Evolutionary conservation across 2,888 invertebrate species (phyloP).

Genomic region (Coecobrya sp.): DNA sequence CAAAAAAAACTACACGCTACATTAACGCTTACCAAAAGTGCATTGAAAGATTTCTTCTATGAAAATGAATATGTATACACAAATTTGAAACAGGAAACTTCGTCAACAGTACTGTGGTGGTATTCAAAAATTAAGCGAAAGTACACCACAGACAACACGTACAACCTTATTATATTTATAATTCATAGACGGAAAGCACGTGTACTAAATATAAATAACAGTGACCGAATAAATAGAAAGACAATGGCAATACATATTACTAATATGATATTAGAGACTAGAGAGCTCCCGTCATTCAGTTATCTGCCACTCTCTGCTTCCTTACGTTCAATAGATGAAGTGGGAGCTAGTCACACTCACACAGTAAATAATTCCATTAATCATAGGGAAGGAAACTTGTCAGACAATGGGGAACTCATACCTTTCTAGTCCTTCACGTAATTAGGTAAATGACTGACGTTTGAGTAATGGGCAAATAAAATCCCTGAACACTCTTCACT

Average conservation of each 20-base stretch:
- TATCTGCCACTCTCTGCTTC: slow-evolving; percentile 13
- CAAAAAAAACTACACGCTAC: no score
- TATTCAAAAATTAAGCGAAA: no score
- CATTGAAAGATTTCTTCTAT: not conserved
- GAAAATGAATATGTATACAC: not conserved
- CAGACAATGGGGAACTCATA: slow-evolving; percentile 67
- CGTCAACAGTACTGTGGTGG: not conserved
- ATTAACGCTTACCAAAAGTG: no score
- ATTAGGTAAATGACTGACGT: slow-evolving; percentile 80
- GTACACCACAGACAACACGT: no score
- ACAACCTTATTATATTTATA: no score
- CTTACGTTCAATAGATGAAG: slow-evolving; percentile 44
- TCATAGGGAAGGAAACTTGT: slow-evolving; percentile 65
- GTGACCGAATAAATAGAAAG: not conserved
- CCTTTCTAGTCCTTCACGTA: slow-evolving; percentile 67
- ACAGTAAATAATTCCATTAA: slow-evolving; percentile 77
- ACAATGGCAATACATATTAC: not conserved
- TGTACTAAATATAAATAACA: not conserved
- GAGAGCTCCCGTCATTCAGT: slow-evolving; percentile 1
- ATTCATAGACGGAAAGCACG: not conserved
- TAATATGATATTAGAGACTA: no score
- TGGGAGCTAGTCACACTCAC: slow-evolving; percentile 21
- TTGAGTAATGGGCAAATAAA: slow-evolving; percentile 80
- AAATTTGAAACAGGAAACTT: not conserved
- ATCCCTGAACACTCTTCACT: slow-evolving; percentile 68